Base-by-base conservation (phyloP, 2,888 invertebrate species). In the Meliscaeva auricollis region DNA sequence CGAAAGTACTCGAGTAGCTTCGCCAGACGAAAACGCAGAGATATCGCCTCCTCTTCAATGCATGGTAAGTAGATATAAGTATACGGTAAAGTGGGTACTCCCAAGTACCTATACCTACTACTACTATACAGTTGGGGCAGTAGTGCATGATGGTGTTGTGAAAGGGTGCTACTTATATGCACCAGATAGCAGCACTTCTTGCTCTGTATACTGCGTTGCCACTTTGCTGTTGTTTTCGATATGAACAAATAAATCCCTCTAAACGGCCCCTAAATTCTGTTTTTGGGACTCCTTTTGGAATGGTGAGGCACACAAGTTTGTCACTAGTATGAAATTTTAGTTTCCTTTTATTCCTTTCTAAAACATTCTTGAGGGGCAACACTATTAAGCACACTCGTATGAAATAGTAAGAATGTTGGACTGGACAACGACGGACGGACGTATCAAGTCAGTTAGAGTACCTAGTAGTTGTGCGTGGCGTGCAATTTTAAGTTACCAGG, bases 41-140 rank as follows among this genome's bases (percentile, higher is more conserved):
- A 91, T 84, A 90, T 91, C 35, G 88, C 89, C 73, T 89, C 91
- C 73, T 89, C 91, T 62, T 90, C 91, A 64, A 90, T 91, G 90
- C 91, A 91, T 79, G 91, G 91, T 89, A 89, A 91, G 91, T 85
- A 66, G 48, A 46, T 64, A 17, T 11, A 46, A 46, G 26, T 17
- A 38, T 38, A 26, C 41, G 30, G 20, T 62, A 62, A 48, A 48
- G 69, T 54, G 69, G 26, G 46, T 44, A 41, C 41, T 72, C 26
- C 22, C 38, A 15, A 64, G 35, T 17, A n/a, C 26, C 9, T n/a
- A n/a, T n/a, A 44, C 41, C 26, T 3, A 26, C 3, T 26, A 26
- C 26, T 2, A 26, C 4, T 32, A n/a, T 56, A n/a, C n/a, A 32
- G 66, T 17, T 48, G 11, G 48, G 66, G 58, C 58, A 58, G 75